phyloP scores from a whole-genome alignment of 2,797 vertebrate species.

The Enteromius trimaculatus region DNA sequence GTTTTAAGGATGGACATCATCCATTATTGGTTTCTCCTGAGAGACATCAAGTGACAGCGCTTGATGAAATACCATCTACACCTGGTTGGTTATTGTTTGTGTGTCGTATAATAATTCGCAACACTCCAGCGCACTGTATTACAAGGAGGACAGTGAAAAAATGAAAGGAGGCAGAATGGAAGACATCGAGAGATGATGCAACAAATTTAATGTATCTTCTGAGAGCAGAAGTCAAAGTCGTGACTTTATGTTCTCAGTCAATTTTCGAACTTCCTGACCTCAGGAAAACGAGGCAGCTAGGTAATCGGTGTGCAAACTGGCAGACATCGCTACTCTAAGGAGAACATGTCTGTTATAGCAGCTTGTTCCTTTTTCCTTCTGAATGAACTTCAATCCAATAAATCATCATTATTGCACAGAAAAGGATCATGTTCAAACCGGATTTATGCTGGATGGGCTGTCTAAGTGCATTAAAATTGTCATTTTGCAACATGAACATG shows the following conservation, averaged over 20 bases:
- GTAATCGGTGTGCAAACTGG: slow-evolving; percentile 1
- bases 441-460: neutral
- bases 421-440: neutral
- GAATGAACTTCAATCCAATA: slow-evolving; percentile 19
- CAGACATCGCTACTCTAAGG: neutral
- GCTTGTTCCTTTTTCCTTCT: neutral
- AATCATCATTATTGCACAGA: slow-evolving; percentile 6
- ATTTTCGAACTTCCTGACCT: neutral
- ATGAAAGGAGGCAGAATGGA: neutral
- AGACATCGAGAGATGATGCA: neutral
- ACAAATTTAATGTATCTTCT: neutral
- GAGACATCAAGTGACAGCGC: slow-evolving; percentile 41
- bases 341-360: neutral
- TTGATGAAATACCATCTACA: slow-evolving; percentile 43
- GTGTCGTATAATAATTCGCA: slow-evolving; percentile 46
- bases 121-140: neutral
- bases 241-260: neutral
- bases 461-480: slow-evolving; percentile 2
- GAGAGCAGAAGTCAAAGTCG: neutral
- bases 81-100: slow-evolving; percentile 35
- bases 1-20: slow-evolving; percentile 51
- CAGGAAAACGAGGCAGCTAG: neutral
- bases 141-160: neutral
- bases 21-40: slow-evolving; percentile 47
- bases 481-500: slow-evolving; percentile 6